A percentile compares a stretch with the other conserved stretches of the same genome.
Conservation (phyloP, 2,113 vertebrate genomes). For the Arenaria interpres region DNA sequence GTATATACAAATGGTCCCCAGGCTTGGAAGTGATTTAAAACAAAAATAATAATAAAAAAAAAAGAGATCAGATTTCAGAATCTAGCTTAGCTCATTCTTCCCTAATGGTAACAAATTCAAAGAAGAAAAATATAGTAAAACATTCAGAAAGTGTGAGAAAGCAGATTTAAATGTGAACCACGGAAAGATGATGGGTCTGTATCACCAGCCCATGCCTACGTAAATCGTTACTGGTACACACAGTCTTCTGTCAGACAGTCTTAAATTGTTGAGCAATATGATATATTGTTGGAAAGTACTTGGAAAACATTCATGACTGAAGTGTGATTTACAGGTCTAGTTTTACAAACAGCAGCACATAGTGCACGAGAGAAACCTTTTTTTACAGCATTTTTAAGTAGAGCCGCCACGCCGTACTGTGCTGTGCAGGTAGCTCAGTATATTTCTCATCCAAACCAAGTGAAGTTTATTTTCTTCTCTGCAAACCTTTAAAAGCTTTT, state of each 20-base stretch:
- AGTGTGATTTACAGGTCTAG: constrained; percentile 36
- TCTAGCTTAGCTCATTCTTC: constrained; percentile 4
- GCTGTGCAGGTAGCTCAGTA: background rate
- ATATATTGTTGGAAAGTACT: constrained; percentile 37
- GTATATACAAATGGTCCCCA: background rate
- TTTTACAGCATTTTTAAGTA: background rate
- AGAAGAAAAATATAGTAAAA: constrained; percentile 7
- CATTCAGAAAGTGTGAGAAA: background rate
- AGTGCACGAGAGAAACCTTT: background rate
- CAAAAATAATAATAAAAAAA: background rate
- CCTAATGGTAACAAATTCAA: background rate
- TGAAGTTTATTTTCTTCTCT: background rate
- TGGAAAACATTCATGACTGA: background rate
- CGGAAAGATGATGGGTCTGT: background rate
- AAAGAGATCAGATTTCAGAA: background rate
- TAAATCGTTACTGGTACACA: background rate
- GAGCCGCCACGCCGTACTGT: accelerated
- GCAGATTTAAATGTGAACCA: background rate
- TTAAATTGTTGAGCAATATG: background rate
- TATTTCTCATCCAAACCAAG: background rate
- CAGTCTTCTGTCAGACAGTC: background rate
- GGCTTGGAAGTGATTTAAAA: background rate
- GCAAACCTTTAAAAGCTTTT: background rate
- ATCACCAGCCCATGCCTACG: background rate
- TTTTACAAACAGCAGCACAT: background rate